Percentiles rank a stretch among this genome's conserved stretches.
phyloP scores from a whole-genome alignment of 1,140 invertebrate species.

The Temnothorax nylanderi region DNA sequence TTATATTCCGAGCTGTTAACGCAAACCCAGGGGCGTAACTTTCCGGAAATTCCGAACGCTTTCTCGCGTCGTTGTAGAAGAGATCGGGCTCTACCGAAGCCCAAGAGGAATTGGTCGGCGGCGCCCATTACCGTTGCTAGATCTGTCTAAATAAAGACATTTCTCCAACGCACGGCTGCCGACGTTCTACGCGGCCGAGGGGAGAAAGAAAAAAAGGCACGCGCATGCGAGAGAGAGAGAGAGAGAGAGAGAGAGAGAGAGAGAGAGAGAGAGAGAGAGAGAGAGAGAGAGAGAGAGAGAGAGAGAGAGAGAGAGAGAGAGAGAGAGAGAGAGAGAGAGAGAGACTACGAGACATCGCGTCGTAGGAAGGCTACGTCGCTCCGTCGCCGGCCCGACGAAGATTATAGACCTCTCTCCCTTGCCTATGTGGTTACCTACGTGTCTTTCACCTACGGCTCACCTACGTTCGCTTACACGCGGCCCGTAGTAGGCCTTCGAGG shows the following conservation, averaged over 20 bases:
- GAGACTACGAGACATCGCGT: constrained; percentile 25
- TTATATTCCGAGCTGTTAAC: not conserved
- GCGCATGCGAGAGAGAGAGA: not conserved
- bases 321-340: not conserved
- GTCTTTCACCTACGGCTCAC: constrained; percentile 47
- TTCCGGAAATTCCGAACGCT: not conserved
- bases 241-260: too few relatives aligned
- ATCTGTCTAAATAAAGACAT: constrained; percentile 57
- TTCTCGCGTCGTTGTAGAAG: not conserved
- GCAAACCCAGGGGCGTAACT: not conserved
- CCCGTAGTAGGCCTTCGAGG: constrained; percentile 7
- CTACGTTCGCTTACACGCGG: constrained; percentile 21
- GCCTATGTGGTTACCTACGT: constrained; percentile 25
- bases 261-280: not conserved
- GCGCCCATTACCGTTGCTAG: not conserved
- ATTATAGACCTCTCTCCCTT: constrained; percentile 37
- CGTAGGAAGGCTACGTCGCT: constrained; percentile 16
- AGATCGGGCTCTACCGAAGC: not conserved
- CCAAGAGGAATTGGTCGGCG: not conserved
- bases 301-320: not conserved
- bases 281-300: not conserved
- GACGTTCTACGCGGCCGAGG: constrained; percentile 6
- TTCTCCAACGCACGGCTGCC: not conserved
- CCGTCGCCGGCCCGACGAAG: not conserved
- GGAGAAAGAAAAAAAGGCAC: not conserved